Percentiles rank a stretch among this genome's conserved stretches.
Conservation (phyloP, 2,797 vertebrate genomes). For the Poeciliopsis gracilis region DNA sequence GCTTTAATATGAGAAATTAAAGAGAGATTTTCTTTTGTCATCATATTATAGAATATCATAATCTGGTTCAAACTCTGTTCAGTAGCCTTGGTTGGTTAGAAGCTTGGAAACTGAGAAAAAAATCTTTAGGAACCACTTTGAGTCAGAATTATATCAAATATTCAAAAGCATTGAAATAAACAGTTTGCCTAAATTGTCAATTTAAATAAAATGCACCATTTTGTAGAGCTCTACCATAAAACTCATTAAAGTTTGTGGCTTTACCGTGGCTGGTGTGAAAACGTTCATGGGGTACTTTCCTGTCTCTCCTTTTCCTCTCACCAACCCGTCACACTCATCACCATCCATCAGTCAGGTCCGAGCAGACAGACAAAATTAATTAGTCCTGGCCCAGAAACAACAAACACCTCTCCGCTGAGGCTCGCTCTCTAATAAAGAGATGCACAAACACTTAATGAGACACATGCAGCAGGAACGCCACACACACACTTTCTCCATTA, state of each 20-base stretch:
- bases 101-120: neutral
- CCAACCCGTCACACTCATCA: slow-evolving; percentile 40
- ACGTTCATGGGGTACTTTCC: neutral
- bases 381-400: slow-evolving; percentile 54
- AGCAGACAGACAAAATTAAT: slow-evolving; percentile 51
- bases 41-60: neutral
- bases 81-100: neutral
- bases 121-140: neutral
- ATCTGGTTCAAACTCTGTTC: neutral
- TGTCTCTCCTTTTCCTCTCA: neutral
- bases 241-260: neutral
- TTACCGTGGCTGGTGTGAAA: neutral
- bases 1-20: neutral
- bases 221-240: neutral
- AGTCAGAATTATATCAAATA: neutral
- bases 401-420: slow-evolving; percentile 39
- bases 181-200: neutral
- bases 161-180: neutral
- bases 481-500: slow-evolving; percentile 23
- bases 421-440: slow-evolving; percentile 44
- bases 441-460: slow-evolving; percentile 30
- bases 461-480: slow-evolving; percentile 10
- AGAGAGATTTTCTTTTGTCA: neutral
- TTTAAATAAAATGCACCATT: neutral
- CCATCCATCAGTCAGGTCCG: slow-evolving; percentile 17